A percentile compares a stretch with the other conserved stretches of the same genome.
These are phyloP conservation scores for Ischnus inquisitorius DNA, from an alignment of 2,888 invertebrate genomes.

Conservation along the genomic window DNA sequence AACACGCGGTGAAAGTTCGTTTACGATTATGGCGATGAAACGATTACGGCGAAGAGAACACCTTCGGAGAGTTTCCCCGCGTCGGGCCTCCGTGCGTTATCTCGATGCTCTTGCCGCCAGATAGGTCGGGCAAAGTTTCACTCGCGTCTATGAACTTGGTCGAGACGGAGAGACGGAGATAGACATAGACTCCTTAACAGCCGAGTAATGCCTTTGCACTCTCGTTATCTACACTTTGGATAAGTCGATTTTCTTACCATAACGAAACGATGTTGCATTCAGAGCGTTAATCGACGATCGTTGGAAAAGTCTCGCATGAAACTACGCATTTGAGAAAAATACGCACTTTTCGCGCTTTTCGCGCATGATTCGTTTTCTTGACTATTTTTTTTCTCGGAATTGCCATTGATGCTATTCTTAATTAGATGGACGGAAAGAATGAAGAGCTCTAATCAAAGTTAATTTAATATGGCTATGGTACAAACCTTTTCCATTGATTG, in stretches of 20 bases:
- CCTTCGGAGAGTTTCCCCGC: slow-evolving; percentile 26
- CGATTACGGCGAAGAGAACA: slow-evolving; percentile 48
- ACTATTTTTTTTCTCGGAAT: background rate
- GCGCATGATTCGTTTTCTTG: no score
- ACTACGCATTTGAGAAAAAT: background rate
- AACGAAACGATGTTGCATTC: slow-evolving; percentile 12
- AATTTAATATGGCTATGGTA: background rate
- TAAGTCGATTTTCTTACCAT: slow-evolving; percentile 23
- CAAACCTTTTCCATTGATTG: background rate
- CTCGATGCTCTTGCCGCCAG: slow-evolving; percentile 22
- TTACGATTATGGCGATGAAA: slow-evolving; percentile 56
- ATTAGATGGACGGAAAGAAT: background rate
- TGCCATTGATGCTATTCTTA: background rate
- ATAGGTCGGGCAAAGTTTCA: slow-evolving; percentile 29
- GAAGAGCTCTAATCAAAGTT: background rate
- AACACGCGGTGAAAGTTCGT: slow-evolving; percentile 50
- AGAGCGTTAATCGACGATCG: background rate
- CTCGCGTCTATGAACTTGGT: slow-evolving; percentile 37
- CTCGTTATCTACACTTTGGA: slow-evolving; percentile 47
- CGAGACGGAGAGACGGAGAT: background rate
- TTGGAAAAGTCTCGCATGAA: background rate
- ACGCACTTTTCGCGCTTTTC: no score
- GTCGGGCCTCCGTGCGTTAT: slow-evolving; percentile 22
- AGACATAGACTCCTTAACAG: slow-evolving; percentile 12
- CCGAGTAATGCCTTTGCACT: slow-evolving; percentile 30